Base-by-base conservation (phyloP, 2,888 invertebrate species). In the Augochlorella aurata region DNA sequence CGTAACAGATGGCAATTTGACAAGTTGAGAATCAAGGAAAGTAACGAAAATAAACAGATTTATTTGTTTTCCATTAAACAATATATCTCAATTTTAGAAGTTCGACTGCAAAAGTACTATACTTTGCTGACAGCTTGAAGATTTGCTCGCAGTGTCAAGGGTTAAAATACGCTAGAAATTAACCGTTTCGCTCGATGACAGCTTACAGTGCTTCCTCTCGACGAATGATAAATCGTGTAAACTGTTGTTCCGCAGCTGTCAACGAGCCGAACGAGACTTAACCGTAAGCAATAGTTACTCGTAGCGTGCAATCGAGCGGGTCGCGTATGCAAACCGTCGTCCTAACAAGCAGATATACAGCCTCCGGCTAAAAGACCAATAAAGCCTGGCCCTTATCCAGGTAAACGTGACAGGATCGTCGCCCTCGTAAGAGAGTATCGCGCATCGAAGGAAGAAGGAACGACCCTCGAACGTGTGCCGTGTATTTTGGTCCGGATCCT, bases 401-500 rank as follows among this genome's bases (percentile, higher is more conserved):
- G 83, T 86, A 79, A 87, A 79, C 68, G 69, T 77, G 81, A 78
- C 77, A 75, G 68, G 50, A 81, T 86, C 82, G 77, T 77, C 80
- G 73, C 86, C 71, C 66, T 38, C 44, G 72, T 50, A 45, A 58
- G 68, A 63, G 73, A 68, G 73, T 38, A 68, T 74, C 73, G 78
- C 49, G 68, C 70, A 67, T 58, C 45, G 68, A 50, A 65, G 24
- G 52, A 29, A 54, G 66, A 74, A 70, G 80, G 81, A 76, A 73
- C 68, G 38, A 82, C 82, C 79, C 79, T 80, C 74, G 78, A 69
- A 74, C 81, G 83, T 83, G 84, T 61, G 80, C 72, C 78, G 81
- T 83, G 89, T 88, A 85, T 88, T 89, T 88, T 86, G 81, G 82
- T 89, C 85, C 87, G 88, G 85, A 88, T 86, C 86, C 86, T 86